phyloP scores from a whole-genome alignment of 1,140 invertebrate genomes.

The Cotesia chilonis region DNA sequence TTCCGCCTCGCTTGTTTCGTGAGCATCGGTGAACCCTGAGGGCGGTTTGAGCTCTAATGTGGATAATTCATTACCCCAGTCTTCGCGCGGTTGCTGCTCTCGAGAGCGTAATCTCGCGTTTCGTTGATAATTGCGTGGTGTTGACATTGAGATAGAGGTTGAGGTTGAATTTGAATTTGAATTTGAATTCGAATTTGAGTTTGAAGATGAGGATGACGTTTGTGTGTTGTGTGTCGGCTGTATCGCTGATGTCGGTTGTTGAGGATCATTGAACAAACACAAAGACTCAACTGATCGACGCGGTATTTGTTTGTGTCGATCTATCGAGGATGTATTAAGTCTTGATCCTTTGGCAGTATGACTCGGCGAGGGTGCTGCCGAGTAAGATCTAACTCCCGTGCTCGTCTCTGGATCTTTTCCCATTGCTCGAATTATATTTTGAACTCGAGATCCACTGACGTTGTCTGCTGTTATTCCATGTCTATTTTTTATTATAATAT shows the following conservation, averaged over 20 bases:
- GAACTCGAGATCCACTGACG: slow-evolving; percentile 51
- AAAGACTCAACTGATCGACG: slow-evolving; percentile 58
- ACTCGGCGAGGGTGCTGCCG: slow-evolving; percentile 56
- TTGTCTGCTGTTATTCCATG: slow-evolving; percentile 55
- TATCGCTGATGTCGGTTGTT: slow-evolving; percentile 32
- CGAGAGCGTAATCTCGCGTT: slow-evolving; percentile 34
- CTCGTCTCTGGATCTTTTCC: slow-evolving; percentile 52
- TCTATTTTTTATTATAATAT: slow-evolving; percentile 44
- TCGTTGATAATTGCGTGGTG: slow-evolving; percentile 43
- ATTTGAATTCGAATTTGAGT: too few relatives aligned
- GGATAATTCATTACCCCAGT: slow-evolving; percentile 60
- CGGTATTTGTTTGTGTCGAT: slow-evolving; percentile 48
- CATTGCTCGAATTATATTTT: slow-evolving; percentile 50
- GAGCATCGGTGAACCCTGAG: slow-evolving; percentile 60
- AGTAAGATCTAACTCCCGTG: slow-evolving; percentile 55
- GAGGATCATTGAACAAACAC: slow-evolving; percentile 50
- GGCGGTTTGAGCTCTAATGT: slow-evolving; percentile 62
- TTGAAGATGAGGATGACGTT: slow-evolving; percentile 30
- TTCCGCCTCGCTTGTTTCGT: slow-evolving; percentile 64
- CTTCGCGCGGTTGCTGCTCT: slow-evolving; percentile 44
- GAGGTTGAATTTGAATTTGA: slow-evolving; percentile 27
- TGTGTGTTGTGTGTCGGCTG: too few relatives aligned
- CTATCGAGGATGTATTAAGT: slow-evolving; percentile 30
- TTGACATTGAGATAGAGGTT: too few relatives aligned
- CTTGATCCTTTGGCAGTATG: slow-evolving; percentile 40